Evolutionary conservation across 2,797 vertebrate genomes (phyloP), one percentile per base, ranked within the genome.

Genomic region (Neomorphus geoffroyi): DNA sequence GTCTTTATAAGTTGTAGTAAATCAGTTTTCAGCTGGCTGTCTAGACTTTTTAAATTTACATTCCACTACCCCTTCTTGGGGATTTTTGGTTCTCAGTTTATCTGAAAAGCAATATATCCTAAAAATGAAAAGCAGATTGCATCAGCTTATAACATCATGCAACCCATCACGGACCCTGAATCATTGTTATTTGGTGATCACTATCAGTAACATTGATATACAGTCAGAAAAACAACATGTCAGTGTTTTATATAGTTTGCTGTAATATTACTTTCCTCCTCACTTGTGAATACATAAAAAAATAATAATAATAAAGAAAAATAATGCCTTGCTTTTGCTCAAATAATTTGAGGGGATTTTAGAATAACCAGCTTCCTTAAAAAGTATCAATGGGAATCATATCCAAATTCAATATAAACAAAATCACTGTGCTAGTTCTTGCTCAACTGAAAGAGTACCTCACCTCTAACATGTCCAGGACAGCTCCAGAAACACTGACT

Each of bases 41-140:
- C 87, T 96, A 97, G 80, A 96, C 54, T 71, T 92, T 0, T 14
- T 51, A 94, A 90, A 96, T 95, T 94, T 92, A 85, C 54, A 94
- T 94, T 92, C 72, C 79, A 21, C 50, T 88, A 18, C 80, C 43
- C 84, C 51, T 93, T 88, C 79, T 69, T 73, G 23, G 75, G 46
- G 69, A 82, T 84, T 90, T 96, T 95, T 72, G 87, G 88, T 92
- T 93, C 74, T 54, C 39, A 33, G 62, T 64, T 95, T 95, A 96
- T 95, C 92, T 95, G 50, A 92, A 97, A 97, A 96, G 80, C 92
- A 96, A 95, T 90, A 94, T 96, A 79, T 83, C 82, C 89, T 92
- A 94, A 97, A 95, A 97, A 96, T 93, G 97, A 97, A 92, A 95
- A 94, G 62, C 57, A 95, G 96, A 93, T 93, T 91, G 75, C 82